These are phyloP conservation scores for Ageneiosus marmoratus DNA, from an alignment of 2,113 vertebrate genomes.

Conservation along the genomic window DNA sequence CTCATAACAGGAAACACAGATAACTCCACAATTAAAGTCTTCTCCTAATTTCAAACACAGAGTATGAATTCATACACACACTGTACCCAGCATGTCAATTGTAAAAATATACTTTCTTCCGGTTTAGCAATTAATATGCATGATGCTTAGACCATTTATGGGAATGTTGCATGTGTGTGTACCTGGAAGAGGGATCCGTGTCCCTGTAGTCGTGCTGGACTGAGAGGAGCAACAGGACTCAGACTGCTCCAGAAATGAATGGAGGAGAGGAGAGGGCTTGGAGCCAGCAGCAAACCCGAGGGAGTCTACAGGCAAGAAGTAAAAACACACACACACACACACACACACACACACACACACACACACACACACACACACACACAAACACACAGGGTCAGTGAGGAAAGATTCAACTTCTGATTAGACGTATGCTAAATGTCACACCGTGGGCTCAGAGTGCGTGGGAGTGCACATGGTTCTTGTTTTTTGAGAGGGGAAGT, in stretches of 20 bases:
- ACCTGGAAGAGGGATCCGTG: conserved; percentile 94
- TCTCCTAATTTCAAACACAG: conserved; percentile 17
- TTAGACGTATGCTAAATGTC: conserved; percentile 23
- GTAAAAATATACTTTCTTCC: background rate
- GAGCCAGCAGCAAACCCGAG: conserved; percentile 88
- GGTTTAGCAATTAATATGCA: background rate
- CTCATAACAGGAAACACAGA: conserved; percentile 11
- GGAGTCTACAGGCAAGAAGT: conserved; percentile 79
- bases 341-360: conserved; percentile 50
- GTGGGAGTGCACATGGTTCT: conserved; percentile 15
- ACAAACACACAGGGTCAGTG: background rate
- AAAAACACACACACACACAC: conserved; percentile 50
- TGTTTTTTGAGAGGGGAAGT: conserved; percentile 32
- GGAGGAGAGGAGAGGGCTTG: conserved; percentile 89
- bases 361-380: conserved; percentile 47
- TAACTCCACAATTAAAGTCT: background rate
- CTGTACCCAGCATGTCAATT: background rate
- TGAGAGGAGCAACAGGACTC: conserved; percentile 91
- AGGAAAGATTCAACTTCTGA: conserved; percentile 17
- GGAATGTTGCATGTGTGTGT: background rate
- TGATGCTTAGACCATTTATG: background rate
- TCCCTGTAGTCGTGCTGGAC: conserved; percentile 90
- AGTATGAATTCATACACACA: conserved; percentile 24
- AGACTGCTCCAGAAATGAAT: conserved; percentile 97
- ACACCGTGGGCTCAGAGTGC: background rate